Evolutionary conservation across 2,797 vertebrate species (phyloP).

Genomic region (Tamandua tetradactyla): DNA sequence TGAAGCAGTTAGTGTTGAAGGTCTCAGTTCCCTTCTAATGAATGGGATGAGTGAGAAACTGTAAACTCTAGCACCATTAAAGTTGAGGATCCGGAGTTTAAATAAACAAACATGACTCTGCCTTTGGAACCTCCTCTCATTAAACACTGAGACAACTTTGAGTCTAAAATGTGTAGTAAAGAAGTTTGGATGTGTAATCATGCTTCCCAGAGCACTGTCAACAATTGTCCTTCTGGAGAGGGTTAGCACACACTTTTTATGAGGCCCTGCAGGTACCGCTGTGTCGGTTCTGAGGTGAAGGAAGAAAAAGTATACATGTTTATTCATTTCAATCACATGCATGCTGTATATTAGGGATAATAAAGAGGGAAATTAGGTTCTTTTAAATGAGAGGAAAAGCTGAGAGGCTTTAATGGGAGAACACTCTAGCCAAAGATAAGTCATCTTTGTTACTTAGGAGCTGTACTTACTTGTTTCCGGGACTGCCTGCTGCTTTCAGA

Average conservation of each 20-base stretch:
- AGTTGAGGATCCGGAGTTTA: background rate
- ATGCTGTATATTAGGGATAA: background rate
- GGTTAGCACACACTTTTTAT: rapidly evolving
- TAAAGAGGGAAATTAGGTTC: background rate
- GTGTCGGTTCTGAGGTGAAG: rapidly evolving
- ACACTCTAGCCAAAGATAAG: background rate
- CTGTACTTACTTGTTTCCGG: background rate
- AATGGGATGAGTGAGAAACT: background rate
- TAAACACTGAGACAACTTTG: background rate
- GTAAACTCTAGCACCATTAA: background rate
- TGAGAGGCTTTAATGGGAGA: background rate
- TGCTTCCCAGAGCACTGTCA: rapidly evolving
- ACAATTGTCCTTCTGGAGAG: rapidly evolving
- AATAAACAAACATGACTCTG: background rate
- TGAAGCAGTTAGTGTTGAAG: background rate
- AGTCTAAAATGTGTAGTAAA: too few species aligned
- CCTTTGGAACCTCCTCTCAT: background rate
- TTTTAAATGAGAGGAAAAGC: constrained; percentile 32
- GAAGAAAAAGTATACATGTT: background rate
- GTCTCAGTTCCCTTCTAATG: background rate
- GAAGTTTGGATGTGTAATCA: rapidly evolving
- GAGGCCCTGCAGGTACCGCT: background rate
- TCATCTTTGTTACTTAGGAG: background rate
- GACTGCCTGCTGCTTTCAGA: background rate
- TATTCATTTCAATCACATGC: background rate